Evolutionary conservation across 2,113 vertebrate genomes (phyloP), one percentile per base, ranked within the genome.

Genomic region (Zosterops japonicus): DNA sequence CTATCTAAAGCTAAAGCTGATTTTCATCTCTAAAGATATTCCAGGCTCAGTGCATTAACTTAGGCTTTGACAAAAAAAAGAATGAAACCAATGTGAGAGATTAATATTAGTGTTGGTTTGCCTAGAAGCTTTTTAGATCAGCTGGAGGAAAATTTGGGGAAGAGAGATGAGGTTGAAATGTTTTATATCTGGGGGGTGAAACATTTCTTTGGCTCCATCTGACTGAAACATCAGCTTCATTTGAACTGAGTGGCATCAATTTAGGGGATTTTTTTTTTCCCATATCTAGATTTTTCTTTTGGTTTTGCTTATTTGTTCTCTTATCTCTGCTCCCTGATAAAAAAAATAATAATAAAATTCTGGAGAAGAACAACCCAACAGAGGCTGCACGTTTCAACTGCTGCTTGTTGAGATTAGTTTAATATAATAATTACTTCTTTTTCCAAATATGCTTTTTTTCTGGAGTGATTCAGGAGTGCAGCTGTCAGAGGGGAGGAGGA

Each of bases 181-280:
- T 27, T 80, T 44, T 22, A 2, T n/a, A 69, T 10, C 4, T 5
- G 4, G 16, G 11, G 13, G 35, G 27, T 28, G 70, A 59, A 87
- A 35, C 1, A 5, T 29, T 61, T n/a, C 3, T 44, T 84, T 67
- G 44, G 8, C 22, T 86, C 5, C 0, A 0, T 39, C 22, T 3
- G 12, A 33, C 20, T 52, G 35, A 70, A 81, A 42, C 4, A 8
- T 28, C 0, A 2, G 20, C 8, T 69, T 80, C 3, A 3, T 7
- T 56, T 28, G 3, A 86, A 61, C 8, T 4, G 4, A 61, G 12
- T 22, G 24, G 10, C 9, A 21, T 23, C 5, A 22, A 1, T 57
- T 46, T 35, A 4, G 5, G 3, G 14, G 3, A 15, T 2, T 64
- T 29, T 44, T 39, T 39, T 68, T 33, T 44, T 31, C 11, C 27